Conservation (phyloP, 1,140 invertebrate species). For the Druon quercuslanigerum region DNA sequence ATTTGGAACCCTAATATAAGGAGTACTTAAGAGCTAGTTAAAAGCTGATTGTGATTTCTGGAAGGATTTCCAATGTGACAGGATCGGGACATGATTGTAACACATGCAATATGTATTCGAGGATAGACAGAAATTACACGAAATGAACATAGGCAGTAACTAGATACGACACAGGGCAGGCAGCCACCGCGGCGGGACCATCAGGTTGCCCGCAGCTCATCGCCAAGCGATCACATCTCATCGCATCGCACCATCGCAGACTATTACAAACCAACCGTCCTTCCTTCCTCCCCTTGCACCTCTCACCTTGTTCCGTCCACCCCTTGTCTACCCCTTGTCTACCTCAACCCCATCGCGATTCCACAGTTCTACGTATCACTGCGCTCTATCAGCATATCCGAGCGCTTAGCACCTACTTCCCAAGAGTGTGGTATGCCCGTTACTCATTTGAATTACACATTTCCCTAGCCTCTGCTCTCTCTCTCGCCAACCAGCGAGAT, state of each 20-base stretch:
- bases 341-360: constrained; percentile 69
- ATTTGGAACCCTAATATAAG: too few species aligned
- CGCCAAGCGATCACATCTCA: constrained; percentile 74
- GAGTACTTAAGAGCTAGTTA: too few species aligned
- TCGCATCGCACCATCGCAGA: constrained; percentile 70
- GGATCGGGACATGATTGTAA: not conserved
- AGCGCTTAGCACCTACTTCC: constrained; percentile 76
- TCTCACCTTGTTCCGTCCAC: constrained; percentile 48
- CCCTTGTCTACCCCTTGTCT: constrained; percentile 52
- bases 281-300: constrained; percentile 53
- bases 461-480: constrained; percentile 59
- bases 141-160: constrained; percentile 59
- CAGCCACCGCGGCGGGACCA: constrained; percentile 70
- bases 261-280: constrained; percentile 68
- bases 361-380: constrained; percentile 64
- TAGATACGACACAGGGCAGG: constrained; percentile 55
- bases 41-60: too few species aligned
- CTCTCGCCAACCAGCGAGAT: constrained; percentile 36
- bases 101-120: constrained; percentile 48
- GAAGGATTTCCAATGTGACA: not conserved
- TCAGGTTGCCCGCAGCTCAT: constrained; percentile 73
- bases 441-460: constrained; percentile 76
- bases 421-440: constrained; percentile 74
- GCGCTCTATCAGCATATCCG: constrained; percentile 73
- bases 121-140: constrained; percentile 59